phyloP scores from a whole-genome alignment of 2,113 vertebrate genomes.

The Corydoras maculifer region DNA sequence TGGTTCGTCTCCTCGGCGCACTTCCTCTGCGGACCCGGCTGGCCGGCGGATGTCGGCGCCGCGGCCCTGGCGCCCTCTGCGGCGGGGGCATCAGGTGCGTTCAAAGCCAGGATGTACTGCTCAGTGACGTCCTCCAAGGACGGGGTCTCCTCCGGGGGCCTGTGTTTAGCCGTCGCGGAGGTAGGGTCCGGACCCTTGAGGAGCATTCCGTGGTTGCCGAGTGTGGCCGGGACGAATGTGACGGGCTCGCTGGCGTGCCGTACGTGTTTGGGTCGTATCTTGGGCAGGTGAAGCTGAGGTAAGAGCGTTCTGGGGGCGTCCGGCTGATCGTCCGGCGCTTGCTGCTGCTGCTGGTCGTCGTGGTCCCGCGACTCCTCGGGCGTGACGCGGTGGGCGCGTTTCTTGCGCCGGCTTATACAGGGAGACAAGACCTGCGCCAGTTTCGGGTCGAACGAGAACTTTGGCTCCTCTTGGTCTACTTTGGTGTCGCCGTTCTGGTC shows the following conservation, averaged over 20 bases:
- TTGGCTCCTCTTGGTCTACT: conserved; percentile 36
- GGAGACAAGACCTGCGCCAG: conserved; percentile 73
- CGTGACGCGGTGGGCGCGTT: conserved; percentile 69
- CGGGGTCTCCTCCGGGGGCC: conserved; percentile 59
- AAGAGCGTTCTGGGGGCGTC: conserved; percentile 36
- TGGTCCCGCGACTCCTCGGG: conserved; percentile 58
- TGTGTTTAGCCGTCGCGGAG: conserved; percentile 34
- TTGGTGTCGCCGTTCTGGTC: conserved; percentile 44
- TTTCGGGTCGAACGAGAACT: conserved; percentile 75
- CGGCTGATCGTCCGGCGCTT: background rate
- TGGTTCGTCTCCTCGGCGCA: conserved; percentile 60
- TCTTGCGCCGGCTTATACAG: conserved; percentile 74
- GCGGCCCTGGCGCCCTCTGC: conserved; percentile 61
- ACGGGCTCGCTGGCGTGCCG: conserved; percentile 83
- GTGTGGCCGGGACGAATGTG: conserved; percentile 75
- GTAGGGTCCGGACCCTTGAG: conserved; percentile 46
- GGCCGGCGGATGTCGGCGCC: conserved; percentile 49
- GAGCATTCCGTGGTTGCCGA: conserved; percentile 34
- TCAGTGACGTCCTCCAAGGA: conserved; percentile 84
- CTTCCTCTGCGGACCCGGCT: conserved; percentile 62
- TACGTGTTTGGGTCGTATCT: conserved; percentile 71
- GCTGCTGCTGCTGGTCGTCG: background rate
- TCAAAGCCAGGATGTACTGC: conserved; percentile 74
- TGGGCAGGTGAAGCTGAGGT: conserved; percentile 46
- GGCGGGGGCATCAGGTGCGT: conserved; percentile 44